Evolutionary conservation across 1,140 invertebrate genomes (phyloP), one percentile per base, ranked within the genome.

Genomic region (Caenorhabditis brenneri): DNA sequence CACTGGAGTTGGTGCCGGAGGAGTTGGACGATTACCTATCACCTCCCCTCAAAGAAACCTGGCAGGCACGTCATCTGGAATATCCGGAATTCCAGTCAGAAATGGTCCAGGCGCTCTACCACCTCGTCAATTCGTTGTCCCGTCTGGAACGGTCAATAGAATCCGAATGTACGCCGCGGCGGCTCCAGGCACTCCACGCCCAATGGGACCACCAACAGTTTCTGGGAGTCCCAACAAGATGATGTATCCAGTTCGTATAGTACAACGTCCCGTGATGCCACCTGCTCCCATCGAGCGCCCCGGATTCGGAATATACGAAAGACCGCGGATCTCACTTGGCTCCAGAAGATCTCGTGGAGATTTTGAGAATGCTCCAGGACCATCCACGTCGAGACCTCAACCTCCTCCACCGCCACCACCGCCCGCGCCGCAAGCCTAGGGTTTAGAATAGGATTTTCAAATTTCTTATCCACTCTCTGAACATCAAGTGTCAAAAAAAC

Each of bases 231-330:
- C 31, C 2, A 16, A 2, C 29, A 33, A 19, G 31, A 33, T 74
- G 65, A 74, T 74, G 65, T 74, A 19, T 24, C 65, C 65, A 24
- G 65, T 74, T 24, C 65, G 65, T 12, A 36, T 74, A 2, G 36
- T 74, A 7, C 65, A 74, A 42, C 12, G 65, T 24, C 65, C 65
- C 3, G 65, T 10, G n/a, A 9, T n/a, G 2, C 49, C 31, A 12
- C 31, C 31, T 19, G 29, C 7, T 24, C 36, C 65, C 5, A 7
- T 31, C 3, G 65, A 74, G 10, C 19, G 65, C 0, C 65, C 65
- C 6, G 65, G 65, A 42, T 74, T 74, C n/a, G 65, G 65, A 24
- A 74, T 74, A 1, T 74, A 74, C 33, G 65, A 74, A 9, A 74
- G 42, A n/a, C 65, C 65, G 12, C 16, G 65, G 12, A 42, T 74